These are phyloP conservation scores for Holacanthus passer DNA, from an alignment of 2,113 vertebrate species.

Conservation along the genomic window DNA sequence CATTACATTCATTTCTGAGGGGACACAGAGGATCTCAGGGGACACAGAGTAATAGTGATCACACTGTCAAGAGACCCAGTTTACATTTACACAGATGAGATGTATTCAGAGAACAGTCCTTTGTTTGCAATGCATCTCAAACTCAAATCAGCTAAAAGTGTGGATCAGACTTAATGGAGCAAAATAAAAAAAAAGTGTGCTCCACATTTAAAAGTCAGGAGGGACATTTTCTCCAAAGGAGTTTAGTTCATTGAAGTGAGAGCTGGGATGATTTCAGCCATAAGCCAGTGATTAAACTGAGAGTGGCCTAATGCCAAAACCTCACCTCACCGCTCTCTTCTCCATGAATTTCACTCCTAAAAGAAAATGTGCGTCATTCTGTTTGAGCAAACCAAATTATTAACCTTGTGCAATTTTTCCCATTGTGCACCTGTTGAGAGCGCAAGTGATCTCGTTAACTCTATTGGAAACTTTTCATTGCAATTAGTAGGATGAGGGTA, in stretches of 20 bases:
- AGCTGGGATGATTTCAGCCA: conserved; percentile 5
- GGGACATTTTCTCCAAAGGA: neutral
- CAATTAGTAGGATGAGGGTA: conserved; percentile 9
- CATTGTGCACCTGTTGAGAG: conserved; percentile 40
- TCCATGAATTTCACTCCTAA: conserved; percentile 2
- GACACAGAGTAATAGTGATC: conserved; percentile 36
- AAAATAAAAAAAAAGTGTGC: neutral
- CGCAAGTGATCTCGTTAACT: conserved; percentile 38
- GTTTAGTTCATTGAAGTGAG: conserved; percentile 12
- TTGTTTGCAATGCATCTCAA: neutral
- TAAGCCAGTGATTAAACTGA: conserved; percentile 10
- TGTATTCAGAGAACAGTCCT: neutral
- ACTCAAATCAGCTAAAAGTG: neutral
- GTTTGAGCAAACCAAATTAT: conserved; percentile 41
- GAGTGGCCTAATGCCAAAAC: conserved; percentile 37
- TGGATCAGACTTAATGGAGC: neutral
- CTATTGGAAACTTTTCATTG: conserved; percentile 54
- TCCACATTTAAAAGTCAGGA: conserved; percentile 10
- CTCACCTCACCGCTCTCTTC: conserved; percentile 14
- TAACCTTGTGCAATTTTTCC: conserved; percentile 19
- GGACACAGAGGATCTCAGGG: conserved; percentile 39
- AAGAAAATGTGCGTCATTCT: conserved; percentile 7
- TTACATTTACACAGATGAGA: neutral
- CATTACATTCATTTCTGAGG: conserved; percentile 37
- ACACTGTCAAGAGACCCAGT: neutral